Percentiles rank a stretch among this genome's conserved stretches.
Evolutionary conservation across 2,888 invertebrate species (phyloP).

Genomic region (Lysandra bellargus): DNA sequence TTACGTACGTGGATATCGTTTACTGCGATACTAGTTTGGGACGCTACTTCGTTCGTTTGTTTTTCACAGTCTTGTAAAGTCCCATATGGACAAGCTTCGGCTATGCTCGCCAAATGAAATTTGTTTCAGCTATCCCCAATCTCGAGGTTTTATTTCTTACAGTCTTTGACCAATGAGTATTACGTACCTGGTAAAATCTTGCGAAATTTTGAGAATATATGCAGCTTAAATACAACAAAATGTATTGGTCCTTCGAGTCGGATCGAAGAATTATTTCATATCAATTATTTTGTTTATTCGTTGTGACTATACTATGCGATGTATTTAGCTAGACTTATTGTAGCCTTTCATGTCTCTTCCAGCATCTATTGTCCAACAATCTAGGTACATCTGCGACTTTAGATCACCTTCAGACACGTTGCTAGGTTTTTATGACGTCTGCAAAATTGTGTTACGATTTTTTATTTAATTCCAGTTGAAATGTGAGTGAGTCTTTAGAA

Average conservation of each 20-base stretch:
- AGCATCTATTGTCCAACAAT: constrained; percentile 18
- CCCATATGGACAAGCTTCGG: not conserved
- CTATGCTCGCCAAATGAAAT: not conserved
- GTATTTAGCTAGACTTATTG: constrained; percentile 22
- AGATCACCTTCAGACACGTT: constrained; percentile 26
- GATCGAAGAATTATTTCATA: not conserved
- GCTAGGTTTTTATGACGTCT: constrained; percentile 15
- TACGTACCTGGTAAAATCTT: not conserved
- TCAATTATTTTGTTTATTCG: not conserved
- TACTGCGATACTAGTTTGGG: constrained; percentile 21
- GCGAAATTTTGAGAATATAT: not conserved
- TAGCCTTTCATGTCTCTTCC: not conserved
- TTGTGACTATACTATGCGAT: not conserved
- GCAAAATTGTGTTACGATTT: not conserved
- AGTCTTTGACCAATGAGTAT: not conserved
- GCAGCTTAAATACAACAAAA: not conserved
- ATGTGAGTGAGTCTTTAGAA: not conserved
- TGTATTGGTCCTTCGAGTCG: not conserved
- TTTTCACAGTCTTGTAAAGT: not conserved
- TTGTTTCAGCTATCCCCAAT: not conserved
- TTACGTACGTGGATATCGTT: constrained; percentile 34
- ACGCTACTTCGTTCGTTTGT: constrained; percentile 23
- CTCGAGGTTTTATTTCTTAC: not conserved
- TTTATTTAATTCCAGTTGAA: not conserved
- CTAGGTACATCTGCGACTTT: constrained; percentile 22